Percentiles rank a stretch among this genome's conserved stretches.
Conservation (phyloP, 2,797 vertebrate genomes). For the Anniella stebbinsi region DNA sequence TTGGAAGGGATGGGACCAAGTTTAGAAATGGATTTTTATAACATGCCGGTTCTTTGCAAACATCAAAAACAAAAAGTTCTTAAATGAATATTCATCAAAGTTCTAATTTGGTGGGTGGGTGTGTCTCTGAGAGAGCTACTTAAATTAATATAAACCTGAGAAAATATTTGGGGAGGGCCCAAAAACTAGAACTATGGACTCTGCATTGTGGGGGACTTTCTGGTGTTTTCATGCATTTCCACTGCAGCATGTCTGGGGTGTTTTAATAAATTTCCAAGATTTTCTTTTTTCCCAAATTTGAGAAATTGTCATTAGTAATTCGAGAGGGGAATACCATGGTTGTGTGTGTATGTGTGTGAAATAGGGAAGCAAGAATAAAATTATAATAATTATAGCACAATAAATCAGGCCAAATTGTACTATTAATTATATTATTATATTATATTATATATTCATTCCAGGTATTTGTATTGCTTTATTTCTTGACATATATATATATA, state of each 20-base stretch:
- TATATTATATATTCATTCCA: background rate
- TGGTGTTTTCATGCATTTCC: background rate
- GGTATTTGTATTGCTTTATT: background rate
- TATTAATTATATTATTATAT: background rate
- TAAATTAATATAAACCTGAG: background rate
- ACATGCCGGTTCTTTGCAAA: too few species aligned
- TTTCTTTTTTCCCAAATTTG: background rate
- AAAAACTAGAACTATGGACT: background rate
- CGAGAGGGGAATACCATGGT: too few species aligned
- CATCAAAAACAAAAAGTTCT: background rate
- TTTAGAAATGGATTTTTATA: background rate
- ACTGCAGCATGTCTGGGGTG: background rate
- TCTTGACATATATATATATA: background rate
- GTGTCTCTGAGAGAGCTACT: background rate
- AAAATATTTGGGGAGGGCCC: background rate
- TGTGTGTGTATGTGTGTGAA: background rate
- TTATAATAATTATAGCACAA: background rate
- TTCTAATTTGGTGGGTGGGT: background rate
- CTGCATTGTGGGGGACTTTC: too few species aligned
- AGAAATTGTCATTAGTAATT: background rate
- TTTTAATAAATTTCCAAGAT: background rate
- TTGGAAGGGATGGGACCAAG: too few species aligned
- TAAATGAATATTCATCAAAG: background rate
- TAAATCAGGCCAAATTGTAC: background rate
- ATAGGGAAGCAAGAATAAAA: background rate